Percentiles rank a stretch among this genome's conserved stretches.
phyloP scores from a whole-genome alignment of 2,797 vertebrate genomes.

The Scyliorhinus canicula region DNA sequence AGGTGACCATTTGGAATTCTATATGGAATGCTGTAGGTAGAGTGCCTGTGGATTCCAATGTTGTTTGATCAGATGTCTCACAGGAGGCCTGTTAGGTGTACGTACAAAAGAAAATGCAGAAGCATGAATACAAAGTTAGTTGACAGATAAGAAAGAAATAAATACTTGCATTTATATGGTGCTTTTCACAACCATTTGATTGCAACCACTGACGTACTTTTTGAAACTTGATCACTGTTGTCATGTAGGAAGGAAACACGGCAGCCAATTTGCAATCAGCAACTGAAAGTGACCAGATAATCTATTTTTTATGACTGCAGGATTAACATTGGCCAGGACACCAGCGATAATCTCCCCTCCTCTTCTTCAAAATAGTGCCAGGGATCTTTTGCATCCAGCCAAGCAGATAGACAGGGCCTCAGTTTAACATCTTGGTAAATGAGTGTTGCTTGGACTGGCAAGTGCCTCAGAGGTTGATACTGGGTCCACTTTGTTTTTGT shows the following conservation, averaged over 20 bases:
- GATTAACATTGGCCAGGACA: not conserved
- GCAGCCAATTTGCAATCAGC: not conserved
- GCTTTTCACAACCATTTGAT: too few species aligned
- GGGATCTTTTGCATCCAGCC: not conserved
- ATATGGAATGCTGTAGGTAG: not conserved
- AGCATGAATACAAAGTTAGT: not conserved
- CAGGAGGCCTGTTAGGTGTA: not conserved
- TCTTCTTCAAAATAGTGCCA: not conserved
- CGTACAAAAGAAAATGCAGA: not conserved
- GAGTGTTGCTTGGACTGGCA: not conserved
- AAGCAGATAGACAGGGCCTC: not conserved
- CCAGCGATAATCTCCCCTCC: not conserved
- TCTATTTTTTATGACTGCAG: not conserved
- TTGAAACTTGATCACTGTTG: not conserved
- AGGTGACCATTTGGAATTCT: not conserved
- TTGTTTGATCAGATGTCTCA: not conserved
- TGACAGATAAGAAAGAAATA: not conserved
- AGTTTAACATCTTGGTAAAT: not conserved
- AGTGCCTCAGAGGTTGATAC: not conserved
- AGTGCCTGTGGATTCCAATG: not conserved
- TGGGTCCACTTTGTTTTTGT: not conserved
- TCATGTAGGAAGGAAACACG: not conserved
- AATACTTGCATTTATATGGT: too few species aligned
- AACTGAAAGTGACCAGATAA: not conserved
- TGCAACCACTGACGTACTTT: too few species aligned